Base-by-base conservation (phyloP, 2,888 invertebrate species). In the Dugesia japonica region DNA sequence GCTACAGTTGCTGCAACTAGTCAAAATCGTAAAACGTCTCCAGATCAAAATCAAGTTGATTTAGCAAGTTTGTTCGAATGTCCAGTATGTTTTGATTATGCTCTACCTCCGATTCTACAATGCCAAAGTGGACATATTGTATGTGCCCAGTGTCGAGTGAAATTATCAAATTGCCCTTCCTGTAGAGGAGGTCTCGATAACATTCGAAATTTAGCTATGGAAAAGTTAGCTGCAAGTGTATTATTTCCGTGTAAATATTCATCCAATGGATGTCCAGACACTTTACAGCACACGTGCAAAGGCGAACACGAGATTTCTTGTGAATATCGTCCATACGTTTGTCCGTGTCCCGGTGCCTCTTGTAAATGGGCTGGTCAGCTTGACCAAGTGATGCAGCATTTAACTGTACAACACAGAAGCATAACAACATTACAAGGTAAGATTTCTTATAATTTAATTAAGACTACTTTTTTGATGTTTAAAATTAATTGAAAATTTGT, bases 191-290 rank as follows among this genome's bases (percentile, higher is more conserved):
- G 94, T 38, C 87, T 97, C 89, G 90, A 90, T 78, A 95, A 95
- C 85, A 98, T 99, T 81, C 89, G 98, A 80, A 98, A 98, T 86
- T 87, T 99, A 83, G 97, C 95, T 33, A 95, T 98, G 94, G 98
- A 99, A 84, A 98, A 98, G 86, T 94, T 98, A 42, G 98, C 98
- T 56, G 91, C 92, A 81, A 95, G 94, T 81, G 92, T 99, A 72
- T 91, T 92, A 89, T 99, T 99, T 83, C 97, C 98, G 0, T 99
- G 98, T 87, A 95, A 95, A 87, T 98, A 95, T 87, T 91, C 92
- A 77, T 90, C 90, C 80, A 92, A 92, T 79, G 98, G 98, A 74
- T 98, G 98, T 85, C 89, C 90, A 23, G 90, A 90, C 81, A 91
- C 93, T 17, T 87, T 95, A 26, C 89, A 92, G 28, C 92, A 94